A percentile compares a stretch with the other conserved stretches of the same genome.
phyloP scores from a whole-genome alignment of 1,140 invertebrate genomes.

The Paraescarpia echinospica region DNA sequence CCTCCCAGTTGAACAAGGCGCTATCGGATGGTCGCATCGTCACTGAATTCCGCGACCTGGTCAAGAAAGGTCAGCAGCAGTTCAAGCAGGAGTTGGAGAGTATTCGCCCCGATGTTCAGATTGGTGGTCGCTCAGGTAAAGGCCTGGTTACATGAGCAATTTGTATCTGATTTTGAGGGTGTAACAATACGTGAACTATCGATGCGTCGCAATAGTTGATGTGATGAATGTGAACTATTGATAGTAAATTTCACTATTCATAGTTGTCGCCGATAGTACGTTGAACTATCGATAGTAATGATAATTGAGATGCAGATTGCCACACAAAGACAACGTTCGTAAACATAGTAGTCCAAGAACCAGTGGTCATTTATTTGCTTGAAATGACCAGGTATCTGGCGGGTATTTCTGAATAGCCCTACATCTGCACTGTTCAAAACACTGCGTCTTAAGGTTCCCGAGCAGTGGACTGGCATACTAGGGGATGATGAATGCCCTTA shows the following conservation, averaged over 20 bases:
- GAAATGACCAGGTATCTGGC: no score
- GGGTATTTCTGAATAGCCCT: no score
- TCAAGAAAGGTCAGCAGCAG: conserved; percentile 58
- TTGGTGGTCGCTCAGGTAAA: conserved; percentile 31
- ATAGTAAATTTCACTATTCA: not conserved
- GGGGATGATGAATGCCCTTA: no score
- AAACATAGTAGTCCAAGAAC: no score
- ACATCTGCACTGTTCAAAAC: no score
- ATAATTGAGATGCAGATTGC: no score
- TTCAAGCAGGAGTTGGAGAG: conserved; percentile 59
- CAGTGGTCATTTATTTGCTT: no score
- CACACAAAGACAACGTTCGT: no score
- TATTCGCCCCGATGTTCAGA: conserved; percentile 56
- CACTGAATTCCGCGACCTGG: conserved; percentile 58
- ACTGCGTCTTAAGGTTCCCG: no score
- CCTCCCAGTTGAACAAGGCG: conserved; percentile 34
- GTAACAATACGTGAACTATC: not conserved
- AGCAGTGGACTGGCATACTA: no score
- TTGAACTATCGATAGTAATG: no score
- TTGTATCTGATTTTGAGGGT: not conserved
- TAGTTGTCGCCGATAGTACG: not conserved
- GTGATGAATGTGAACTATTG: not conserved
- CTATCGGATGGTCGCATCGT: conserved; percentile 56
- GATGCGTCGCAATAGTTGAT: not conserved
- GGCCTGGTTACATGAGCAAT: not conserved